A percentile compares a stretch with the other conserved stretches of the same genome.
Conservation (phyloP, 2,888 invertebrate genomes). For the Mythimna vitellina region DNA sequence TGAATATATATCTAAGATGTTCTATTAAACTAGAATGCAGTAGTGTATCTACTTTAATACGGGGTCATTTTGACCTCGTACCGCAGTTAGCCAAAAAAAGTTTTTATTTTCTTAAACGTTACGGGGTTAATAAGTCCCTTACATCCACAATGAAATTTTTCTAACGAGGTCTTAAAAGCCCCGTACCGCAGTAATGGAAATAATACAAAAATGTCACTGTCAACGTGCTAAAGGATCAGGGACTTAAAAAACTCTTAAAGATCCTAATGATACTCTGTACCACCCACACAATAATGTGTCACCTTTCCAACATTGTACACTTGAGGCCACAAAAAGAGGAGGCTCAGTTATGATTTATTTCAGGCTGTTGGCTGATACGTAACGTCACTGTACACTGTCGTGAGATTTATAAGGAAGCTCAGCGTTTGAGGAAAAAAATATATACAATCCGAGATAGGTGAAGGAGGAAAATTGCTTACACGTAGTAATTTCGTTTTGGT, state of each 20-base stretch:
- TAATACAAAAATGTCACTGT: too few relatives aligned
- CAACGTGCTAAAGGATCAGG: too few relatives aligned
- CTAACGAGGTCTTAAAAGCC: too few relatives aligned
- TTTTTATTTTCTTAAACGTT: too few relatives aligned
- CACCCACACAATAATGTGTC: conserved; percentile 40
- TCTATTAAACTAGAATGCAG: too few relatives aligned
- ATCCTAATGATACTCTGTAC: background rate
- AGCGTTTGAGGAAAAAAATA: conserved; percentile 64
- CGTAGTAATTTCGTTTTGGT: conserved; percentile 68
- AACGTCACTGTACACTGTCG: conserved; percentile 71
- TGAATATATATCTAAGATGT: too few relatives aligned
- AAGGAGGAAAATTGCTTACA: conserved; percentile 71
- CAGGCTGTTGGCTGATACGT: conserved; percentile 71
- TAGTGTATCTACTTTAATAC: too few relatives aligned
- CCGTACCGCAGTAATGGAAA: too few relatives aligned
- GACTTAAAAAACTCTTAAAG: background rate
- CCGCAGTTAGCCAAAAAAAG: too few relatives aligned
- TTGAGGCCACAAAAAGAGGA: conserved; percentile 70
- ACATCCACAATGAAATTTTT: too few relatives aligned
- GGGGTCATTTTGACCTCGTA: too few relatives aligned
- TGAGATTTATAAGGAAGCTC: conserved; percentile 77
- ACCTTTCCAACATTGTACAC: conserved; percentile 48
- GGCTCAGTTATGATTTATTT: conserved; percentile 77
- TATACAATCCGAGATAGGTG: conserved; percentile 59
- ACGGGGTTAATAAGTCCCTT: too few relatives aligned